Evolutionary conservation across 2,797 vertebrate species (phyloP).

Genomic region (Orientallactaga sibirica): DNA sequence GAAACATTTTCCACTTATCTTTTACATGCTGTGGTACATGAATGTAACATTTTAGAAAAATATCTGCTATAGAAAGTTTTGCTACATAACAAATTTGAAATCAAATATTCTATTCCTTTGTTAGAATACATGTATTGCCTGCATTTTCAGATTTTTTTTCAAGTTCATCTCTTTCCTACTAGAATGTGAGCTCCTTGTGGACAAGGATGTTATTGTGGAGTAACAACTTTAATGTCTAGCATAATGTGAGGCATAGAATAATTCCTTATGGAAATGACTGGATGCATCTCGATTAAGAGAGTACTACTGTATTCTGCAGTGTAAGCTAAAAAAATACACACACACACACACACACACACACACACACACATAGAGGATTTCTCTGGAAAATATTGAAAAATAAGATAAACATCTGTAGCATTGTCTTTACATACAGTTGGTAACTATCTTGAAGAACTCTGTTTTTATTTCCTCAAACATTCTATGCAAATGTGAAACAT

Average conservation of each 20-base stretch:
- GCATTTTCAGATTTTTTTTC: conserved; percentile 43
- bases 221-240: background rate
- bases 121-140: conserved; percentile 30
- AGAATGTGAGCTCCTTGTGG: conserved; percentile 64
- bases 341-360: too few relatives aligned
- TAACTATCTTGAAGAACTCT: conserved; percentile 31
- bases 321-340: background rate
- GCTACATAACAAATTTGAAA: conserved; percentile 24
- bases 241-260: background rate
- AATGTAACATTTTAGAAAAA: conserved; percentile 38
- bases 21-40: background rate
- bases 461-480: conserved; percentile 73
- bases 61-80: background rate
- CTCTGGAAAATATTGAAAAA: conserved; percentile 35
- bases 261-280: background rate
- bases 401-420: conserved; percentile 28
- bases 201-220: background rate
- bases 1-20: background rate
- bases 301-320: conserved; percentile 26
- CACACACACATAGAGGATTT: background rate
- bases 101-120: conserved; percentile 22
- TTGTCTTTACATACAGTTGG: conserved; percentile 57
- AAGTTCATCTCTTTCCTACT: conserved; percentile 53
- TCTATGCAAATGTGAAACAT: conserved; percentile 87
- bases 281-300: background rate